Percentiles rank a stretch among this genome's conserved stretches.
These are phyloP conservation scores for Cotesia congregata DNA, from an alignment of 2,888 invertebrate genomes.

Conservation along the genomic window DNA sequence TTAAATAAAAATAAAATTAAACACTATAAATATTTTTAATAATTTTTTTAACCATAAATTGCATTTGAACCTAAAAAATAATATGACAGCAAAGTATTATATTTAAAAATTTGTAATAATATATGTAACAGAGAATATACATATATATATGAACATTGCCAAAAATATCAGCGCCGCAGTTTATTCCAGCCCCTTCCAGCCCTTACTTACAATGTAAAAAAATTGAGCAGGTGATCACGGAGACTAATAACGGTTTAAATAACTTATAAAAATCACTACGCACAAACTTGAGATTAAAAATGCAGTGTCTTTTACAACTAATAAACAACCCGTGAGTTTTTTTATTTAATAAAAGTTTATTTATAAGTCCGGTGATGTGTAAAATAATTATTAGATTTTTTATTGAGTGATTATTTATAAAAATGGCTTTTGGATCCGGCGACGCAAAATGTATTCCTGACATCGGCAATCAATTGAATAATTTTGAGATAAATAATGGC, in stretches of 20 bases:
- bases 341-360: background rate
- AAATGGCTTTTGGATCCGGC: conserved; percentile 64
- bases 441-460: conserved; percentile 61
- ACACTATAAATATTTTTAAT: too few relatives aligned
- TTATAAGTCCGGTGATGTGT: background rate
- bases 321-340: background rate
- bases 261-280: background rate
- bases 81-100: too few relatives aligned
- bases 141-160: background rate
- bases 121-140: background rate
- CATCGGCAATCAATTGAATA: conserved; percentile 43
- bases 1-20: too few relatives aligned
- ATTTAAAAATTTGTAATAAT: too few relatives aligned
- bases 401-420: conserved; percentile 27
- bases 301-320: too few relatives aligned
- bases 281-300: too few relatives aligned
- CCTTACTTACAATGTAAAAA: background rate
- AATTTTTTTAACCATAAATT: too few relatives aligned
- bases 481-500: background rate
- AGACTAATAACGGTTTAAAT: background rate
- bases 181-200: background rate
- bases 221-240: conserved; percentile 9
- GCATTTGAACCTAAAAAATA: too few relatives aligned
- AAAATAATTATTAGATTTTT: background rate
- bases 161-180: background rate